Percentiles rank a stretch among this genome's conserved stretches.
These are phyloP conservation scores for Diadumene lineata DNA, from an alignment of 92 coral and sea anemone species.

Conservation along the genomic window DNA sequence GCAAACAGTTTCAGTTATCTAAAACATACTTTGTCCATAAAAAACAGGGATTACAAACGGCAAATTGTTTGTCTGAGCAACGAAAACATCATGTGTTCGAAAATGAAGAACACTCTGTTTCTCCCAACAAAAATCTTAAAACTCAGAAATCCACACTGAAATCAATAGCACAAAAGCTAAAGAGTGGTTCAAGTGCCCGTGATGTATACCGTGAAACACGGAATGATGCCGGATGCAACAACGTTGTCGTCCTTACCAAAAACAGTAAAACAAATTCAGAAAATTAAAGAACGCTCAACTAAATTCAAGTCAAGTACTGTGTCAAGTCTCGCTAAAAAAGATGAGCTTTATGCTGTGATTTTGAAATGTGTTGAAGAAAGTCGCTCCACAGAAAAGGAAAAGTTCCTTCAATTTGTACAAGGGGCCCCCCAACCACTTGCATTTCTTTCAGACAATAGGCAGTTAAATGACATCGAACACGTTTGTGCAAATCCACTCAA, in stretches of 20 bases:
- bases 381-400: background rate
- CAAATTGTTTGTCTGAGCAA: background rate
- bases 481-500: conserved; percentile 17
- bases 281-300: conserved; percentile 19
- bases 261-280: conserved; percentile 28
- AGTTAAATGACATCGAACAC: conserved; percentile 16
- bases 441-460: conserved; percentile 16
- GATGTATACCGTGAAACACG: conserved; percentile 33
- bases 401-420: conserved; percentile 41
- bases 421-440: conserved; percentile 31
- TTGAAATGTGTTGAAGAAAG: conserved; percentile 38
- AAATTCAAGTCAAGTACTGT: background rate
- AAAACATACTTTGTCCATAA: conserved; percentile 33
- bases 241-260: conserved; percentile 5
- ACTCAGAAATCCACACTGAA: conserved; percentile 30
- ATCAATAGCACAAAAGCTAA: conserved; percentile 15
- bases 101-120: conserved; percentile 3
- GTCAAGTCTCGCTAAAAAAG: conserved; percentile 26
- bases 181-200: conserved; percentile 14
- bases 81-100: conserved; percentile 7
- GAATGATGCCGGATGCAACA: conserved; percentile 11
- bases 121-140: conserved; percentile 2
- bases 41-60: conserved; percentile 39
- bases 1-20: background rate
- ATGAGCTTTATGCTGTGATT: conserved; percentile 33